Base-by-base conservation (phyloP, 2,797 vertebrate genomes). In the Siniperca obscura region DNA sequence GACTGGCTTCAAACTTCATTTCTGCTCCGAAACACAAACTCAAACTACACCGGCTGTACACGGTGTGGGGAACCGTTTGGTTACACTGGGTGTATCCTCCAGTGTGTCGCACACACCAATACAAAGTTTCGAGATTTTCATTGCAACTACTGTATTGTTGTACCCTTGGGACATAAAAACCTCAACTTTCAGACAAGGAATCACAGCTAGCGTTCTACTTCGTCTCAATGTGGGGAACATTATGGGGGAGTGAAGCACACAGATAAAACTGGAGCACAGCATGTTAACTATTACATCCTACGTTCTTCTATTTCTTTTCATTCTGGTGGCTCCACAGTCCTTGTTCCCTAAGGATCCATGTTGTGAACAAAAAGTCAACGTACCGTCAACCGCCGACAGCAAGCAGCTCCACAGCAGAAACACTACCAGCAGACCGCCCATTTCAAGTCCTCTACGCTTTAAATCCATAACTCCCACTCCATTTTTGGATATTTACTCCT, bases 401-500 rank as follows among this genome's bases (percentile, higher is more conserved):
- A 95, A 82, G 76, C 87, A 91, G 80, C 86, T 93, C 89, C 88
- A 91, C 74, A 95, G 89, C 89, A 95, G 87, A 76, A 94, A 52
- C 81, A 76, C 70, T 86, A 74, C 36, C 73, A 93, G 90, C 85
- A 92, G 87, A 90, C 81, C 87, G 87, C 92, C 94, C 95, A 96
- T 96, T 88, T 85, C 95, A 81, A 70, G 82, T 89, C 87, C 77
- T 81, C 74, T 80, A 7, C 76, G 83, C 86, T 86, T 94, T 84
- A 94, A 64, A 90, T 78, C 85, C 93, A 89, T 76, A 82, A 82
- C 76, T 90, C 77, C 84, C 86, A 59, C 83, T 93, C 94, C 95
- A 95, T 95, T 74, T 56, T 87, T 84, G 59, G 66, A 56, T 30
- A 42, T 75, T 66, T 62, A 65, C 73, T 84, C 85, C 87, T 74